phyloP scores from a whole-genome alignment of 2,888 invertebrate genomes.

The Leptodirus hochenwartii region DNA sequence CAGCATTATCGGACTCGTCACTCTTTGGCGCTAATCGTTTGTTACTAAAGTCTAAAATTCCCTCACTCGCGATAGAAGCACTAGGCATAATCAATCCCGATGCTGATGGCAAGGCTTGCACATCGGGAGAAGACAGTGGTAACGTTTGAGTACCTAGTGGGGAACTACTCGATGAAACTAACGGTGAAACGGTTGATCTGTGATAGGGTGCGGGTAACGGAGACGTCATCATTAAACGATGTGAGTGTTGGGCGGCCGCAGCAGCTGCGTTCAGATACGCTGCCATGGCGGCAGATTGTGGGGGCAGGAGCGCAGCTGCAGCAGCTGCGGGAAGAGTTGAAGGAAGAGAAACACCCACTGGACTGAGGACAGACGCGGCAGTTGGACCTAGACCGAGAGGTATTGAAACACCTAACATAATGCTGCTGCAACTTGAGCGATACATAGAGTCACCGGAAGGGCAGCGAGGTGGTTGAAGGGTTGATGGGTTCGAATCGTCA shows the following conservation, averaged over 20 bases:
- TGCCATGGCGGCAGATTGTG: conserved; percentile 67
- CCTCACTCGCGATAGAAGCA: conserved; percentile 36
- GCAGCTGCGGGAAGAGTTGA: conserved; percentile 49
- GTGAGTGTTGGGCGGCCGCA: conserved; percentile 46
- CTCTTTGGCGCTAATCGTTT: conserved; percentile 14
- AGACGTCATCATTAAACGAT: conserved; percentile 51
- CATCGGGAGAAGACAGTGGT: conserved; percentile 15
- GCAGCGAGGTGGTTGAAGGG: conserved; percentile 49
- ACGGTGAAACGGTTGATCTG: conserved; percentile 47
- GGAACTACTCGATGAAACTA: conserved; percentile 48
- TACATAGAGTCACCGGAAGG: conserved; percentile 62
- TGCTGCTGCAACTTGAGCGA: conserved; percentile 39
- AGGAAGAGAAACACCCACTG: conserved; percentile 45
- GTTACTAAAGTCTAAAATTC: conserved; percentile 60
- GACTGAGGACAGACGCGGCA: conserved; percentile 38
- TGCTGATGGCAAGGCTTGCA: conserved; percentile 20
- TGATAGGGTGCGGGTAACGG: conserved; percentile 30
- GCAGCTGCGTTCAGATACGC: conserved; percentile 60
- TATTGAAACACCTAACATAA: conserved; percentile 30
- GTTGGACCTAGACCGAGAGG: conserved; percentile 19
- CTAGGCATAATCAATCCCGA: conserved; percentile 31
- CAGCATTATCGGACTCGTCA: conserved; percentile 33
- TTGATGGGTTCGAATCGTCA: conserved; percentile 37
- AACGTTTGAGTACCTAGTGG: conserved; percentile 30
- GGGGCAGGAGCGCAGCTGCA: conserved; percentile 46